Evolutionary conservation across 2,888 invertebrate genomes (phyloP).

Genomic region (Toxonevra muliebris): DNA sequence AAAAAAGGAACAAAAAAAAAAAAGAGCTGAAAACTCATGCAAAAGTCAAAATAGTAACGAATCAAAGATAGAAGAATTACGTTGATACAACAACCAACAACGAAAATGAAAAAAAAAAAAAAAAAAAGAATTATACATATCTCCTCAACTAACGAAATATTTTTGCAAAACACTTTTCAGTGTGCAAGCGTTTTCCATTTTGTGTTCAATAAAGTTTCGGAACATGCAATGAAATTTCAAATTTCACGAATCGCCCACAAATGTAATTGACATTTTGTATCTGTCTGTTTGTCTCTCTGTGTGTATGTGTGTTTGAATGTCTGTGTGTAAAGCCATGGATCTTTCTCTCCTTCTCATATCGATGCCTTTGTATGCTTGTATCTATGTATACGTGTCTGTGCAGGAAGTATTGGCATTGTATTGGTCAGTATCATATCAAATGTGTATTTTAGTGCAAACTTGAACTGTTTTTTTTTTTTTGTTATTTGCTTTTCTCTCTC

Average conservation of each 20-base stretch:
- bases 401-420: neutral
- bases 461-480: neutral
- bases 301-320: neutral
- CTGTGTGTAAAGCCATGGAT: neutral
- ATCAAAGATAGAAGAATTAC: too few species aligned
- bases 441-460: too few species aligned
- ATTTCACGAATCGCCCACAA: conserved; percentile 14
- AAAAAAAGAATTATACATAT: too few species aligned
- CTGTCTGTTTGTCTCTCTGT: neutral
- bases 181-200: neutral
- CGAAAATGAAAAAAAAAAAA: too few species aligned
- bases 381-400: neutral
- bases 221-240: conserved; percentile 17
- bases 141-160: neutral
- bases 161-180: conserved; percentile 15
- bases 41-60: too few species aligned
- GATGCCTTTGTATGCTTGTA: neutral
- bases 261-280: conserved; percentile 10
- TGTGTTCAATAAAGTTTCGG: neutral
- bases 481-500: neutral
- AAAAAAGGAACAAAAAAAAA: too few species aligned
- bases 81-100: too few species aligned
- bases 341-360: neutral
- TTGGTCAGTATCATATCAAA: conserved; percentile 5
- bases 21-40: too few species aligned